Conservation (phyloP, 2,113 vertebrate species). For the Austrofundulus limnaeus region DNA sequence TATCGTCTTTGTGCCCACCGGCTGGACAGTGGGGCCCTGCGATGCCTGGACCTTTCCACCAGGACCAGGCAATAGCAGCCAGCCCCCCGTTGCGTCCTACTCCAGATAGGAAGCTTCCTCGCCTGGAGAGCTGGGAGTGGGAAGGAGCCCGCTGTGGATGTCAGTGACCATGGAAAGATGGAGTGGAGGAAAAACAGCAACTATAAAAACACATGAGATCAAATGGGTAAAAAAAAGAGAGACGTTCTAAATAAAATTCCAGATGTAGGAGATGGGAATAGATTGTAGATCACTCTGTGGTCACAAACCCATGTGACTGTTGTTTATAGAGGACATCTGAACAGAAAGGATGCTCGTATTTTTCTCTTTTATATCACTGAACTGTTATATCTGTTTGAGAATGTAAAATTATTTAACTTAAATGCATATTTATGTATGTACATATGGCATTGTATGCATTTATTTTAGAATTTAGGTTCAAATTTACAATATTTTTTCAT, state of each 20-base stretch:
- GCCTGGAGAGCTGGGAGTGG: conserved; percentile 66
- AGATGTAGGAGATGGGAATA: conserved; percentile 42
- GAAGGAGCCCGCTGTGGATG: conserved; percentile 70
- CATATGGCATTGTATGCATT: conserved; percentile 8
- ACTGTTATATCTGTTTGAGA: conserved; percentile 9
- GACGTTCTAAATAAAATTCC: conserved; percentile 37
- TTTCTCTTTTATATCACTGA: conserved; percentile 20
- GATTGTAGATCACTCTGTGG: conserved; percentile 42
- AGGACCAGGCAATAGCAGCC: conserved; percentile 55
- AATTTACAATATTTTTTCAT: conserved; percentile 17
- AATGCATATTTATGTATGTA: too few relatives aligned
- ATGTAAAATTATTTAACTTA: conserved; percentile 4
- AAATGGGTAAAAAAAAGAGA: conserved; percentile 30
- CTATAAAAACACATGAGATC: conserved; percentile 43
- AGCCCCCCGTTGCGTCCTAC: conserved; percentile 41
- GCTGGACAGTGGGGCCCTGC: conserved; percentile 65
- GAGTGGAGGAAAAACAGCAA: conserved; percentile 12
- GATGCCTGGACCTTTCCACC: conserved; percentile 69
- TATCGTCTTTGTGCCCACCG: conserved; percentile 70
- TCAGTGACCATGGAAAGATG: conserved; percentile 63
- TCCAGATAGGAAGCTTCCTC: conserved; percentile 59
- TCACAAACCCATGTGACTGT: conserved; percentile 25
- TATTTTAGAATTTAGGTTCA: conserved; percentile 5
- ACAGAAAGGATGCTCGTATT: not conserved
- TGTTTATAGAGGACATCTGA: conserved; percentile 11